Evolutionary conservation across 1,140 invertebrate genomes (phyloP).

Genomic region (Papilio machaon): DNA sequence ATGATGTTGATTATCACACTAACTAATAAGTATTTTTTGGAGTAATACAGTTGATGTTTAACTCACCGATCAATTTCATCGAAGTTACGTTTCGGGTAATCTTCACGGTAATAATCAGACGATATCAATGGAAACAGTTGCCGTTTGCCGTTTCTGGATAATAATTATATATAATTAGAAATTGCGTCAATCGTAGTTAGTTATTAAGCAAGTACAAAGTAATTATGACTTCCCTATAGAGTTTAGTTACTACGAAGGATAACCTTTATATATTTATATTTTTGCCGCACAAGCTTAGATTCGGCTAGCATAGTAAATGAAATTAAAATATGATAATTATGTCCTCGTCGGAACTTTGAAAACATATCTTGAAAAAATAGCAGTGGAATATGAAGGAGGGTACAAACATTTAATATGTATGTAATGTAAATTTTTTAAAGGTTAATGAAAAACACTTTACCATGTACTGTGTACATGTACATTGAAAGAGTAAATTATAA

Average conservation of each 20-base stretch:
- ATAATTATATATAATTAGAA: conserved; percentile 44
- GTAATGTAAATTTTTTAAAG: neutral
- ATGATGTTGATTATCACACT: too few relatives aligned
- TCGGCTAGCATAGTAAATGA: neutral
- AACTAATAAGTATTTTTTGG: too few relatives aligned
- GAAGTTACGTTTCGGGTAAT: conserved; percentile 83
- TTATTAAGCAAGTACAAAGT: neutral
- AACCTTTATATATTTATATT: neutral
- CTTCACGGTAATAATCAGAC: conserved; percentile 83
- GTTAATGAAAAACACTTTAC: neutral
- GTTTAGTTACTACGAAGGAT: neutral
- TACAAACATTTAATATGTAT: neutral
- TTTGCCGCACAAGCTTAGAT: neutral
- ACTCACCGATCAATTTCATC: conserved; percentile 83
- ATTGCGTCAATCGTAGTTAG: neutral
- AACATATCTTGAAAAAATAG: conserved; percentile 13
- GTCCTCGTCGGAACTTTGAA: neutral
- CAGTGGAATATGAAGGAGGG: neutral
- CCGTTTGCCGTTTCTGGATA: conserved; percentile 75
- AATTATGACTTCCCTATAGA: neutral
- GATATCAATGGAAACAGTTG: conserved; percentile 56
- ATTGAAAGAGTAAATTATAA: neutral
- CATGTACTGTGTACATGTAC: neutral
- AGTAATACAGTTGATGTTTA: neutral
- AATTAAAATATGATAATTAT: conserved; percentile 1